phyloP scores from a whole-genome alignment of 1,140 invertebrate genomes.

The Chrysomallon squamiferum region DNA sequence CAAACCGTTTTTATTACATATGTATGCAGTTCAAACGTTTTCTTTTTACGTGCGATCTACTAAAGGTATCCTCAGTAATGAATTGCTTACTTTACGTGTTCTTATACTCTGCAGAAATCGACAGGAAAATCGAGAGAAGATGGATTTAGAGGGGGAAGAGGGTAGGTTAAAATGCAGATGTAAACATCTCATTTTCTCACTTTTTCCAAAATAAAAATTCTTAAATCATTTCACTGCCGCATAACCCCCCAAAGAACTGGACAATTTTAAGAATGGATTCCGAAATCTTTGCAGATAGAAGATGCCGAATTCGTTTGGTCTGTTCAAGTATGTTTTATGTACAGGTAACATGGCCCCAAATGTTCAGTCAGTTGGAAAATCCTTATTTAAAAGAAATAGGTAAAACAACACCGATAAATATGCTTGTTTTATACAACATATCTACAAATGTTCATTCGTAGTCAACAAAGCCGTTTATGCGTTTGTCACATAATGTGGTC shows the following conservation, averaged over 20 bases:
- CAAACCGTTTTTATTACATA: too few species aligned
- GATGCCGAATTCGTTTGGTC: neutral
- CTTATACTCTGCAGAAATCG: constrained; percentile 25
- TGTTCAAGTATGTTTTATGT: neutral
- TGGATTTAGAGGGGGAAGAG: constrained; percentile 24
- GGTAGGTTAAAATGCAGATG: constrained; percentile 21
- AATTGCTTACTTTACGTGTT: neutral
- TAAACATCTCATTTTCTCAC: neutral
- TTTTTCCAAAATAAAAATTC: neutral
- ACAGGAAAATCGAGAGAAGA: constrained; percentile 27
- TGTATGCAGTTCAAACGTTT: neutral
- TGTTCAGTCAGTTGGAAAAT: too few species aligned
- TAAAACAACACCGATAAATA: too few species aligned
- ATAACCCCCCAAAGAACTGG: too few species aligned
- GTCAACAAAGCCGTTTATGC: neutral
- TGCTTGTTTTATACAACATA: neutral
- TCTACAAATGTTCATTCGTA: neutral
- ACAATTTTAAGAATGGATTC: too few species aligned
- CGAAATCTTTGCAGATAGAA: neutral
- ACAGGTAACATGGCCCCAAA: too few species aligned
- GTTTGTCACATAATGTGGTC: too few species aligned
- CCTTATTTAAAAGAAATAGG: too few species aligned
- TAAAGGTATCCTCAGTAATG: neutral
- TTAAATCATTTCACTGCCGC: neutral
- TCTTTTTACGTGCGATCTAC: neutral